Evolutionary conservation across 2,113 vertebrate genomes (phyloP), one percentile per base, ranked within the genome.

Genomic region (Brienomyrus brachyistius): DNA sequence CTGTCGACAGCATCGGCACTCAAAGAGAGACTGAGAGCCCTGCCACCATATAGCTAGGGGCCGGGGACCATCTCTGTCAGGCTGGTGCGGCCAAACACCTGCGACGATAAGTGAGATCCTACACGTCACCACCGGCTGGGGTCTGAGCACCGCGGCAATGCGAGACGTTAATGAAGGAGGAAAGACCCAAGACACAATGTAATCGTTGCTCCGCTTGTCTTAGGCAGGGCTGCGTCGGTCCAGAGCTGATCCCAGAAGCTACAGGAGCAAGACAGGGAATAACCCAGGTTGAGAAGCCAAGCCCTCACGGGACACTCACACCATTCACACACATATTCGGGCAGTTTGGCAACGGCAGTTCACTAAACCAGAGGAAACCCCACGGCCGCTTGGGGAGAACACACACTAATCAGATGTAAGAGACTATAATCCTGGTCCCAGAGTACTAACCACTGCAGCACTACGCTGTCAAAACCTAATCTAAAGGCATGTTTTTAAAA

Each of bases 71-170:
- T 56, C 54, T 56, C 97, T 98, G 97, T 98, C 97, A 98, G 97
- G 91, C 94, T 96, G 96, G 97, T 95, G 96, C 96, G 96, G 95
- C 98, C 98, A 97, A 98, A 99, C 99, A 97, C 99, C 99, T 98
- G 99, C 98, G 98, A 99, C 98, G 98, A 99, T 98, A 98, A 98
- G 98, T 98, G 98, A 98, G 98, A 97, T 98, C 97, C 98, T 97
- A 97, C 97, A 97, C 96, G 95, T 97, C 97, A 97, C 97, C 96
- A 96, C 96, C 95, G 96, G 95, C 94, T 95, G 27, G 92, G 94
- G 96, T 96, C 93, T 95, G 95, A 96, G 95, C 95, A 95, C 95
- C 95, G 95, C 95, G 95, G 95, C 95, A 96, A 96, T 96, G 95
- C 96, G 95, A 96, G 95, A 95, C 95, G 96, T 93, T 15, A 66